Evolutionary conservation across 2,888 invertebrate species (phyloP).

Genomic region (Agrochola circellaris): DNA sequence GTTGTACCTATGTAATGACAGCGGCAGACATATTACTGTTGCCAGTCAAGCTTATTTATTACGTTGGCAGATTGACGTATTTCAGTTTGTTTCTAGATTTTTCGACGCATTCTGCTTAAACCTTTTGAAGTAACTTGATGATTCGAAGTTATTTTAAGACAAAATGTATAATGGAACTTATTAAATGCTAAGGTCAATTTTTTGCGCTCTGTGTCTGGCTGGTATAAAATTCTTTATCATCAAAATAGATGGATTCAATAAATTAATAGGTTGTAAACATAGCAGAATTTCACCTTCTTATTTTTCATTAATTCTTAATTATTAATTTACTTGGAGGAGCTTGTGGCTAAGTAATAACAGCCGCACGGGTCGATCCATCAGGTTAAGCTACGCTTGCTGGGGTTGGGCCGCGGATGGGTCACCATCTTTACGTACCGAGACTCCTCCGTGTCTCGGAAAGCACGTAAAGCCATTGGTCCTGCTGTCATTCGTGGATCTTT

Average conservation of each 20-base stretch:
- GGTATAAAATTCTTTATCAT: neutral
- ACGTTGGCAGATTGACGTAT: slow-evolving; percentile 8
- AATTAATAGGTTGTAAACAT: neutral
- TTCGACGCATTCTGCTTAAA: neutral
- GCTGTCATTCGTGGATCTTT: too few species aligned
- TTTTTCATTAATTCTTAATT: too few species aligned
- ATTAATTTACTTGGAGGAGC: neutral
- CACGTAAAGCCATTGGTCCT: too few species aligned
- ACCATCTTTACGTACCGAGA: too few species aligned
- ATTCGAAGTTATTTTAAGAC: neutral
- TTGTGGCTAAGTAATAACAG: too few species aligned
- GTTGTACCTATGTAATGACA: slow-evolving; percentile 9
- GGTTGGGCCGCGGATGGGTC: too few species aligned
- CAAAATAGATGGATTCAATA: neutral
- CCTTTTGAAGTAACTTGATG: neutral
- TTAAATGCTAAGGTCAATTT: neutral
- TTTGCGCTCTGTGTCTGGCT: neutral
- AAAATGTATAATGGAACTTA: neutral
- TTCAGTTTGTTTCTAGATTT: slow-evolving; percentile 2
- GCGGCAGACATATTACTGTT: slow-evolving; percentile 16
- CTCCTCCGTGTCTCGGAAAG: too few species aligned
- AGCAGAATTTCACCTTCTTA: neutral
- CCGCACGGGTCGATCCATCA: too few species aligned
- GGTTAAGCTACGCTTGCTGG: too few species aligned
- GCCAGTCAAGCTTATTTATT: slow-evolving; percentile 31